Evolutionary conservation across 2,888 invertebrate genomes (phyloP).

Genomic region (Coronaproctus castanopsis): DNA sequence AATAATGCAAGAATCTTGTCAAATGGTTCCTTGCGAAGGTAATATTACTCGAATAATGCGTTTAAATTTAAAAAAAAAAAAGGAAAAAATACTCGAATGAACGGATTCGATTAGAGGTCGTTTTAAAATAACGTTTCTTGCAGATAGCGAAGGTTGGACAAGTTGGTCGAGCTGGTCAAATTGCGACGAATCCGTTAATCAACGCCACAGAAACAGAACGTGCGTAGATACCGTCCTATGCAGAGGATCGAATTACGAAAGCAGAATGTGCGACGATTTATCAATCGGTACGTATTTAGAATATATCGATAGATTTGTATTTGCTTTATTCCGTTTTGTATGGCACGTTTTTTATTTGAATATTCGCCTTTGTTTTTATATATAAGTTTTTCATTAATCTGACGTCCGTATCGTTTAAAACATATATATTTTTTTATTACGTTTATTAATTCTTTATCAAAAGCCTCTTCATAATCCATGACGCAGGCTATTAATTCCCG

Average conservation of each 20-base stretch:
- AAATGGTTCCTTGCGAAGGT: slow-evolving; percentile 46
- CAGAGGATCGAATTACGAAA: slow-evolving; percentile 45
- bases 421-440: too few species aligned
- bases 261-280: slow-evolving; percentile 36
- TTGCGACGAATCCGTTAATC: slow-evolving; percentile 41
- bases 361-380: not conserved
- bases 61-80: too few species aligned
- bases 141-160: slow-evolving; percentile 48
- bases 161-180: slow-evolving; percentile 51
- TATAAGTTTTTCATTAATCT: too few species aligned
- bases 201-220: slow-evolving; percentile 45
- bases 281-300: slow-evolving; percentile 16
- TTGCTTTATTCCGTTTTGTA: not conserved
- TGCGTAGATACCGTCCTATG: slow-evolving; percentile 44
- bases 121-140: too few species aligned
- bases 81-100: too few species aligned
- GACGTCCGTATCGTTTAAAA: too few species aligned
- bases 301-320: not conserved
- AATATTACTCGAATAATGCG: too few species aligned
- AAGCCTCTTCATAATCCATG: too few species aligned
- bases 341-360: not conserved
- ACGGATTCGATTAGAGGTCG: too few species aligned
- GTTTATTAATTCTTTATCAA: too few species aligned
- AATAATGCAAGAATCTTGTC: slow-evolving; percentile 44
- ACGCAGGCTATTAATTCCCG: too few species aligned